A percentile compares a stretch with the other conserved stretches of the same genome.
These are phyloP conservation scores for Chiridota heheva DNA, from an alignment of 35 echinoderm and acorn worm genomes.

Conservation along the genomic window DNA sequence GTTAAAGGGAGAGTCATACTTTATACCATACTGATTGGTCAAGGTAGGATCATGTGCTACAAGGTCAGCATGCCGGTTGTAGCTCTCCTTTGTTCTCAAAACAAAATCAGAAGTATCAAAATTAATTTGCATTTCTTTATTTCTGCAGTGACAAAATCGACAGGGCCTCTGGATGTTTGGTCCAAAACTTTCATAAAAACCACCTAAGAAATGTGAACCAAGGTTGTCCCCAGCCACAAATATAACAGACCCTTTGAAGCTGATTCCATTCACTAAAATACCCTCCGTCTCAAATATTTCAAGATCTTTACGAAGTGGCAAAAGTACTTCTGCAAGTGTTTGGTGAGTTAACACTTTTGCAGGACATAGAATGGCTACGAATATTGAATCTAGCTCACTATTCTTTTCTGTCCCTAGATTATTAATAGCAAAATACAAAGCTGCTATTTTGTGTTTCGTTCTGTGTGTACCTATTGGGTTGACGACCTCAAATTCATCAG, in stretches of 20 bases:
- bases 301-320: conserved; percentile 21
- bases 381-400: conserved; percentile 11
- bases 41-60: neutral
- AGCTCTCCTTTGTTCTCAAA: conserved; percentile 27
- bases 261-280: conserved; percentile 6
- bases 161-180: conserved; percentile 43
- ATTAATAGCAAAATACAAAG: conserved; percentile 24
- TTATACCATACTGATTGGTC: conserved; percentile 30
- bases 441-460: conserved; percentile 29
- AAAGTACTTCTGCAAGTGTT: neutral
- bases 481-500: conserved; percentile 40
- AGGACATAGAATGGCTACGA: conserved; percentile 23
- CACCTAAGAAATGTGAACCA: conserved; percentile 29
- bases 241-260: conserved; percentile 12
- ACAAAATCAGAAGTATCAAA: conserved; percentile 36
- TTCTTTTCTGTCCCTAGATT: conserved; percentile 14
- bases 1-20: conserved; percentile 21
- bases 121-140: conserved; percentile 17
- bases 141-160: conserved; percentile 37
- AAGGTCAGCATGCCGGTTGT: conserved; percentile 7
- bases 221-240: conserved; percentile 51
- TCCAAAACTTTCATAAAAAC: conserved; percentile 48
- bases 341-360: conserved; percentile 18
- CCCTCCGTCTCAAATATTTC: conserved; percentile 8
- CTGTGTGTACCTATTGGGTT: conserved; percentile 32